Base-by-base conservation (phyloP, 2,888 invertebrate genomes). In the Ischnus inquisitorius region DNA sequence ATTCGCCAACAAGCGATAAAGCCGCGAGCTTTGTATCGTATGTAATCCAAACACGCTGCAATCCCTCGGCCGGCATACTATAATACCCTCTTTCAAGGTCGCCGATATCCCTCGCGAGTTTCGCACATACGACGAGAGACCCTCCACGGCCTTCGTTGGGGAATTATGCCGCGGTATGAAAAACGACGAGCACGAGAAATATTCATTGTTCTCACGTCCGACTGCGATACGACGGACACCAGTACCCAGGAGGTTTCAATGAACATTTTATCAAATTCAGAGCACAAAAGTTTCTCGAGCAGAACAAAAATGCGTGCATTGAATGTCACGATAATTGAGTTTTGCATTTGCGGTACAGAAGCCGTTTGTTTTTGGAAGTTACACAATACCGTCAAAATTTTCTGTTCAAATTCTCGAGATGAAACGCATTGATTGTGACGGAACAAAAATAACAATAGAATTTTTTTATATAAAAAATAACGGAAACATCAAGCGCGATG, bases 1-100 rank as follows among this genome's bases (percentile, higher is more conserved):
- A 82, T 60, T 82, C 14, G 60, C 34, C 72, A 78, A 72, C 72
- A 71, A 28, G 46, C 67, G 72, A 77, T 57, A 39, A 16, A 72
- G 71, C 71, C 22, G 43, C 22, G 43, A 22, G n/a, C 67, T 51
- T 41, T 2, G 28, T 28, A 43, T 16, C 1, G 60, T 75, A 68
- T 25, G 25, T 68, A 74, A 60, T 68, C 14, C 60, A 12, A 8
- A 60, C 34, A 64, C 64, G 19, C 5, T 48, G 34, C 19, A 34
- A 16, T 46, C 25, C 28, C n/a, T 12, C 46, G 46, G 46, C 5
- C 19, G 3, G 46, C 25, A 67, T 74, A 12, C 60, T 12, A 46
- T 62, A 43, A 43, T 22, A 41, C 22, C 2, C 25, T 28, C 39
- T 68, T n/a, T 28, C 79, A 80, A 79, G 67, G 74, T 60, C 79